A percentile compares a stretch with the other conserved stretches of the same genome.
Conservation (phyloP, 2,888 invertebrate species). For the Strigamia maritima region DNA sequence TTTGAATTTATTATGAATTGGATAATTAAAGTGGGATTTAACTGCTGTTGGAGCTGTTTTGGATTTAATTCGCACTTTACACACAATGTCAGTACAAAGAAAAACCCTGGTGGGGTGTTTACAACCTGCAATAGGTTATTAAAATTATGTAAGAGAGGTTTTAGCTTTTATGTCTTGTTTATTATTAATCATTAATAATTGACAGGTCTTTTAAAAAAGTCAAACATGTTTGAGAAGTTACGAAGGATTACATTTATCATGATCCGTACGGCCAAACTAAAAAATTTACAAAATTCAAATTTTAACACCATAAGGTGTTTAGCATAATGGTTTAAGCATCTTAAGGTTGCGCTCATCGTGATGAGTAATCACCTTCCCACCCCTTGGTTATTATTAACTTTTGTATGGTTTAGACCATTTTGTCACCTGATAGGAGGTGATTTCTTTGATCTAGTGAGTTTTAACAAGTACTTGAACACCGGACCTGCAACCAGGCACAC, state of each 20-base stretch:
- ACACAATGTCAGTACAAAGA: conserved; percentile 5
- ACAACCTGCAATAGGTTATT: background rate
- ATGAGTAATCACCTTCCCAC: too few relatives aligned
- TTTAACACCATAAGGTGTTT: too few relatives aligned
- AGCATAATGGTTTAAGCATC: too few relatives aligned
- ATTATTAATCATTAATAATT: conserved; percentile 24
- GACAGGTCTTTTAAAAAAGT: background rate
- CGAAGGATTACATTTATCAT: background rate
- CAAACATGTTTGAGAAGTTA: background rate
- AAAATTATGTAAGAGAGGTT: conserved; percentile 3
- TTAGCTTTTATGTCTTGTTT: conserved; percentile 34
- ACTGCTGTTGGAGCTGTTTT: conserved; percentile 17
- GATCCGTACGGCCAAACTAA: too few relatives aligned
- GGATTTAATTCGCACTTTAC: conserved; percentile 29
- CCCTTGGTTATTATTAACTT: too few relatives aligned
- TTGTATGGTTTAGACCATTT: too few relatives aligned
- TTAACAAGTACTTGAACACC: too few relatives aligned
- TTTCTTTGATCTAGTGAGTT: too few relatives aligned
- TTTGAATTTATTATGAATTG: conserved; percentile 11
- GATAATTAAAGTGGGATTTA: conserved; percentile 24
- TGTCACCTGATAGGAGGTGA: too few relatives aligned
- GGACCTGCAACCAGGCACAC: too few relatives aligned
- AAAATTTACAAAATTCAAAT: too few relatives aligned
- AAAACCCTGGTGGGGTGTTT: background rate
- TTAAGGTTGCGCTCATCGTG: too few relatives aligned